Base-by-base conservation (phyloP, 2,113 vertebrate species). In the Triplophysa dalaica region DNA sequence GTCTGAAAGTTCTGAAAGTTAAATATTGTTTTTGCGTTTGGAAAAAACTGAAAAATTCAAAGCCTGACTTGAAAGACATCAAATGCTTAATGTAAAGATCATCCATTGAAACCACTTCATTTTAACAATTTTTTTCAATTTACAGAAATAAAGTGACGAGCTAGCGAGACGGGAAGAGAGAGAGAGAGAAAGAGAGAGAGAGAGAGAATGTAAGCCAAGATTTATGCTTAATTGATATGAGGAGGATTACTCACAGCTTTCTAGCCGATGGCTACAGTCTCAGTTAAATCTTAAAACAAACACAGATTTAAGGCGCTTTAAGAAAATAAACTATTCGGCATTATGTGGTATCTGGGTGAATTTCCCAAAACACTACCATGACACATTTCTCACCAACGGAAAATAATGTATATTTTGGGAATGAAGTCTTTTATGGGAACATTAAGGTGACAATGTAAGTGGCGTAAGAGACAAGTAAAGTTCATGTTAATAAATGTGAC, bases 191-290 rank as follows among this genome's bases (percentile, higher is more conserved):
- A 74, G 70, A 52, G 41, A 48, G 58, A 69, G 29, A 70, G 68
- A 67, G 29, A 21, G 61, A 24, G 9, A 29, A 70, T 64, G 56
- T 17, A 62, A 33, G 21, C 68, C 77, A 58, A 84, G 82, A 73
- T 88, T 83, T 70, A 68, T 77, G 74, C 72, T 82, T 89, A 90
- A 90, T 86, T 89, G 85, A 86, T 86, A 87, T 61, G 75, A 70
- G 74, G 84, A 84, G 81, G 77, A 87, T 90, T 84, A 83, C 56
- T 21, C n/a, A 48, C 22, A 22, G 68, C 83, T 82, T 86, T 85
- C n/a, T 75, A 80, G 83, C 76, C 58, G 21, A 61, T 74, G 80
- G 75, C 79, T 13, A 38, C 86, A n/a, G 48, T 2, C 26, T 50
- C 68, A 81, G 78, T 80, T 81, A 63, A 77, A 67, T 79, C 33